Evolutionary conservation across 1,140 invertebrate species (phyloP), one percentile per base, ranked within the genome.

Genomic region (Zaprionus inermis): DNA sequence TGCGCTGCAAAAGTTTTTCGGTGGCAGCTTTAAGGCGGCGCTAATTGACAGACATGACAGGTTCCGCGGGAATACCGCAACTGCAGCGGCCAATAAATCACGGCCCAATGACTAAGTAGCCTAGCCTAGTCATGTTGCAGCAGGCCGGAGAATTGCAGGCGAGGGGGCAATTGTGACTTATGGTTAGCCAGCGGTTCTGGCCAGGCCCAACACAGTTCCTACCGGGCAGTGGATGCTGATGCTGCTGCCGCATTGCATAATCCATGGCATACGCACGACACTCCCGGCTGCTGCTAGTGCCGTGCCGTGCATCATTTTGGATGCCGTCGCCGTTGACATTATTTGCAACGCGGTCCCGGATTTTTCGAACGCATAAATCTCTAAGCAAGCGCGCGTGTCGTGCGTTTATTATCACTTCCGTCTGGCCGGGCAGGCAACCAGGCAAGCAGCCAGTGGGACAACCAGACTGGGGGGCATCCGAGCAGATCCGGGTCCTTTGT

Each of bases 311-410:
- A 88, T 88, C 83, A 88, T 88, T 86, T 88, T 74, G 83, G 76
- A 41, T 74, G 84, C 74, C 59, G 71, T 52, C 52, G 55, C 52
- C 72, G 83, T 69, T 72, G 80, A 86, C 83, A 86, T 86, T 86
- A 89, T 86, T 86, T 88, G 76, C 84, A 83, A 54, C 64, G 77
- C 76, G 82, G 75, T 68, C 44, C 51, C 79, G 76, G 77, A 69
- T 82, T 86, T 80, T 78, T 73, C 74, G 44, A 49, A 80, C 74
- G 84, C 84, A 88, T 88, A 88, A 88, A 88, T 88, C 84, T 88
- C 84, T 89, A 88, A 88, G 84, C 84, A 88, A 89, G 71, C 84
- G 80, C 84, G 80, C 78, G 84, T 89, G 84, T 83, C 78, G 84
- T 80, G 81, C 84, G 80, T 88, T 84, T 84, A 84, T 84, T 84